Evolutionary conservation across 1,140 invertebrate species (phyloP).

Genomic region (Dendrolimus punctatus): DNA sequence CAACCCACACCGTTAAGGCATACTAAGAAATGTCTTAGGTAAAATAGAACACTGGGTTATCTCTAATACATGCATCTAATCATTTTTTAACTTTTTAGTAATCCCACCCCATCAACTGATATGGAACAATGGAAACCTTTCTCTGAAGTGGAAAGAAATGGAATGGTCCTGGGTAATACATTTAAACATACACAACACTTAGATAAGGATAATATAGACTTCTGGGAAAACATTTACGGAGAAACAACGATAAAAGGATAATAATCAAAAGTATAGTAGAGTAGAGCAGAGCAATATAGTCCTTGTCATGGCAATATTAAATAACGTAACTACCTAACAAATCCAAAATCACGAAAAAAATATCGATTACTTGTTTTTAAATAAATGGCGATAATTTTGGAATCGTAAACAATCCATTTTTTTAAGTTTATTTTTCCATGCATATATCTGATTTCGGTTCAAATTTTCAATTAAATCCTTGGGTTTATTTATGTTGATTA

Average conservation of each 20-base stretch:
- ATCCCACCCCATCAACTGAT: slow-evolving; percentile 27
- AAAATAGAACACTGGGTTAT: not conserved
- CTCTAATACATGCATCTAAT: not conserved
- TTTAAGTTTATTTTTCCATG: too few species aligned
- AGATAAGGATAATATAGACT: slow-evolving; percentile 31
- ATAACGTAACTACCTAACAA: too few species aligned
- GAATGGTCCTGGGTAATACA: slow-evolving; percentile 36
- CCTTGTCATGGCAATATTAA: too few species aligned
- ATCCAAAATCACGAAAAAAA: too few species aligned
- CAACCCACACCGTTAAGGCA: not conserved
- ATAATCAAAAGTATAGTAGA: not conserved
- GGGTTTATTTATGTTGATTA: too few species aligned
- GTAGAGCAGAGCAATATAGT: too few species aligned
- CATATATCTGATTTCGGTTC: too few species aligned
- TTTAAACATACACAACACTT: slow-evolving; percentile 27
- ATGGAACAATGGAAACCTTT: slow-evolving; percentile 42
- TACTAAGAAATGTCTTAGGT: slow-evolving; percentile 1
- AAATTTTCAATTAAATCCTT: too few species aligned
- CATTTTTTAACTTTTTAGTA: slow-evolving; percentile 33
- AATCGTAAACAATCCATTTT: too few species aligned
- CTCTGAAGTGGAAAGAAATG: slow-evolving; percentile 31
- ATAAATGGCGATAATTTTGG: too few species aligned
- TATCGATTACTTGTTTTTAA: too few species aligned
- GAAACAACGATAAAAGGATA: slow-evolving; percentile 19
- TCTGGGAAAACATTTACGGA: slow-evolving; percentile 55